A percentile compares a stretch with the other conserved stretches of the same genome.
Evolutionary conservation across 2,888 invertebrate species (phyloP).

Genomic region (Falcaria lacertinaria): DNA sequence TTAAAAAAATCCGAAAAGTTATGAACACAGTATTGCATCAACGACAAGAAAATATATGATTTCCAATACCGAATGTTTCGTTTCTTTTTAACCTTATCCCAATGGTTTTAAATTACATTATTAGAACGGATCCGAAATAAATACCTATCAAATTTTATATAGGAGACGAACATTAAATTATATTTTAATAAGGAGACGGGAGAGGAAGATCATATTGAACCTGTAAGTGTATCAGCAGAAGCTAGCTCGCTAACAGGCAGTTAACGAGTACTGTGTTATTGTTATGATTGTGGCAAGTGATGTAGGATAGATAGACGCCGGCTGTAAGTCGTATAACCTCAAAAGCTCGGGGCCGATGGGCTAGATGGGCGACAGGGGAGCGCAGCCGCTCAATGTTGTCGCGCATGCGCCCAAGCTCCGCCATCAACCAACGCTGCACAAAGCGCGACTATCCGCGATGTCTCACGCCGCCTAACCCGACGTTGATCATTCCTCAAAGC

Average conservation of each 20-base stretch:
- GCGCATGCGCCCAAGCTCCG: slow-evolving; percentile 55
- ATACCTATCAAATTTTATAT: slow-evolving; percentile 34
- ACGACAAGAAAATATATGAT: no score
- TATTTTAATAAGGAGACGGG: no score
- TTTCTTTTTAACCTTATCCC: no score
- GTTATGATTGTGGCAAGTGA: slow-evolving; percentile 52
- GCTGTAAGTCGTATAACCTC: slow-evolving; percentile 72
- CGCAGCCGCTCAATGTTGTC: slow-evolving; percentile 73
- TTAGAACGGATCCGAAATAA: slow-evolving; percentile 33
- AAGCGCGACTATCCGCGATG: slow-evolving; percentile 58
- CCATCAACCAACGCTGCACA: slow-evolving; percentile 52
- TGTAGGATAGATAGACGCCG: slow-evolving; percentile 61
- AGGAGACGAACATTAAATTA: slow-evolving; percentile 12
- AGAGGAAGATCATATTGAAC: not conserved
- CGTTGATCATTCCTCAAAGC: slow-evolving; percentile 42
- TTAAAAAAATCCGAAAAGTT: no score
- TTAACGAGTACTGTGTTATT: slow-evolving; percentile 55
- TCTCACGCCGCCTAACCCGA: slow-evolving; percentile 45
- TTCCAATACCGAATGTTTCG: no score
- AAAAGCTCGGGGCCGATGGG: slow-evolving; percentile 51
- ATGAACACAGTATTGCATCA: no score
- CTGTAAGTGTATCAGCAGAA: slow-evolving; percentile 1
- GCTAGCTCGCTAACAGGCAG: slow-evolving; percentile 23
- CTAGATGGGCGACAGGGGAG: slow-evolving; percentile 43
- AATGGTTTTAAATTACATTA: no score